These are phyloP conservation scores for Brachyptera putata DNA, from an alignment of 2,888 invertebrate species.

Conservation along the genomic window DNA sequence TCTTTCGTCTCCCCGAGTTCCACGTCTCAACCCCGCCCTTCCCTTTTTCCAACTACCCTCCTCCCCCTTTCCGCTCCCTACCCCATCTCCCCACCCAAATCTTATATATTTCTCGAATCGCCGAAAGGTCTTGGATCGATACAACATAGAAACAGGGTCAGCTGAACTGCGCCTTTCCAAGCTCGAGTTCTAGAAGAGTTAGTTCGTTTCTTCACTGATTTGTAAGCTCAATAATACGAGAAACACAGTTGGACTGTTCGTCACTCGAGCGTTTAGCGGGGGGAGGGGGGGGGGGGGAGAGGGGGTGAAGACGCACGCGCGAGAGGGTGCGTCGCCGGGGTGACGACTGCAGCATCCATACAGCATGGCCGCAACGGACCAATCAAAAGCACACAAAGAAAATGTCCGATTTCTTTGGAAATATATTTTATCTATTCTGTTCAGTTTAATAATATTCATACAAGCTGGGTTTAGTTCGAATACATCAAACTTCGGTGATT, in stretches of 20 bases:
- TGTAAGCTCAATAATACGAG: not conserved
- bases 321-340: not conserved
- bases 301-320: conserved; percentile 1
- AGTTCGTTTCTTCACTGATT: not conserved
- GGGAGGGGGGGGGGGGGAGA: not conserved
- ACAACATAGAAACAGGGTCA: conserved; percentile 2
- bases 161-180: not conserved
- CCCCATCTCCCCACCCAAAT: not conserved
- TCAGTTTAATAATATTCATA: not conserved
- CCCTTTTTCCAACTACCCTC: not conserved
- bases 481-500: too few species aligned
- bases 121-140: not conserved
- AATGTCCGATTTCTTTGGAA: too few species aligned
- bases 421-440: not conserved
- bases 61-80: not conserved
- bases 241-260: not conserved
- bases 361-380: not conserved
- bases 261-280: not conserved
- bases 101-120: not conserved
- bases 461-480: too few species aligned
- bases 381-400: not conserved
- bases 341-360: not conserved
- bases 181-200: not conserved
- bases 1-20: too few species aligned
- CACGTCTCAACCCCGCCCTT: too few species aligned